Percentiles rank a stretch among this genome's conserved stretches.
Evolutionary conservation across 2,113 vertebrate genomes (phyloP).

Genomic region (Coracopsis vasa): DNA sequence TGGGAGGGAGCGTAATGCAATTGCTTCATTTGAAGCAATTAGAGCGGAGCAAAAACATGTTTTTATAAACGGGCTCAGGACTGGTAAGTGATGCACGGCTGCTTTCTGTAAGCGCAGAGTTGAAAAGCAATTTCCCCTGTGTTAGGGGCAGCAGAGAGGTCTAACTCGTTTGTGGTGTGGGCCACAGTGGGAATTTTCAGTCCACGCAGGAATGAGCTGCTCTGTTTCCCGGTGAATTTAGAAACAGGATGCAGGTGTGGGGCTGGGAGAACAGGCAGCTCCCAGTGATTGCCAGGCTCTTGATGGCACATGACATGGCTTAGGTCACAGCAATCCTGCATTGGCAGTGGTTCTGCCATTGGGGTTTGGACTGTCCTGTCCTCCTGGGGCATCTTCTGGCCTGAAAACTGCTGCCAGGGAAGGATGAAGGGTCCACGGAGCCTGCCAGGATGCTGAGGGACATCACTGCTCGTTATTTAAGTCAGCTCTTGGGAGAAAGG

Average conservation of each 20-base stretch:
- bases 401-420: neutral
- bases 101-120: neutral
- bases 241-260: neutral
- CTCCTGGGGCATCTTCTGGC: neutral
- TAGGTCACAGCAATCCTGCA: neutral
- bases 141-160: neutral
- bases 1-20: neutral
- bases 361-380: neutral
- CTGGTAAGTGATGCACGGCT: neutral
- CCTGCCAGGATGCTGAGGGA: neutral
- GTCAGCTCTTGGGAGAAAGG: neutral
- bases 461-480: fast-evolving
- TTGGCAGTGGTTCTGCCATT: neutral
- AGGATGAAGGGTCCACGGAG: neutral
- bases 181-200: neutral
- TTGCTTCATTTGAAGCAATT: neutral
- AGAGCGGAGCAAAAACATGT: neutral
- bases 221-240: neutral
- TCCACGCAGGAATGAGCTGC: neutral
- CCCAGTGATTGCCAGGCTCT: neutral
- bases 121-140: neutral
- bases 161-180: neutral
- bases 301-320: neutral
- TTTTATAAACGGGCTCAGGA: neutral
- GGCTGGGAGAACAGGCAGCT: neutral